Evolutionary conservation across 2,113 vertebrate genomes (phyloP).

Genomic region (Pedetes capensis): DNA sequence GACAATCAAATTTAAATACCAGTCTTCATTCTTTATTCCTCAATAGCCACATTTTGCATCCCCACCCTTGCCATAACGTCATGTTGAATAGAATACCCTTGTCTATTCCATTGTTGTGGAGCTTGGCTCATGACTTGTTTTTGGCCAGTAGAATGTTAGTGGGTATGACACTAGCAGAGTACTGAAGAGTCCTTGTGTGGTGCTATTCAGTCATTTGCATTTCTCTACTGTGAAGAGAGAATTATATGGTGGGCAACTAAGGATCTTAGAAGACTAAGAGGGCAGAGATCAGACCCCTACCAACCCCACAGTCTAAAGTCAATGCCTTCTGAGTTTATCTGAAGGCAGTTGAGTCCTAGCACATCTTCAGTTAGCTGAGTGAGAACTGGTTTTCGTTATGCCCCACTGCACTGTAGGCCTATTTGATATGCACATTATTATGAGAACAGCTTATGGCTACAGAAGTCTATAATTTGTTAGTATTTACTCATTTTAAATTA

Average conservation of each 20-base stretch:
- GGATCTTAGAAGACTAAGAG: neutral
- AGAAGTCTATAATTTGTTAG: neutral
- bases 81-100: neutral
- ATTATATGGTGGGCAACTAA: neutral
- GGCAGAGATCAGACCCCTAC: neutral
- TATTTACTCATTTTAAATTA: constrained; percentile 4
- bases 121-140: neutral
- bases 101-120: neutral
- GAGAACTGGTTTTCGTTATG: neutral
- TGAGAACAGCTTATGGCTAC: neutral
- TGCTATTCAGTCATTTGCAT: neutral
- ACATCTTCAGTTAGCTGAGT: neutral
- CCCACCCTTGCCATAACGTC: neutral
- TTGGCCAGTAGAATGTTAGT: neutral
- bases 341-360: neutral
- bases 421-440: neutral
- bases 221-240: neutral
- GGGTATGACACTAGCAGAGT: neutral
- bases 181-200: neutral
- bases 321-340: neutral
- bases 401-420: neutral
- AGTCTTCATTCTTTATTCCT: neutral
- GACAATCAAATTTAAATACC: neutral
- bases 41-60: neutral
- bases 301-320: neutral